Evolutionary conservation across 2,888 invertebrate species (phyloP).

Genomic region (Itoplectis maculator): DNA sequence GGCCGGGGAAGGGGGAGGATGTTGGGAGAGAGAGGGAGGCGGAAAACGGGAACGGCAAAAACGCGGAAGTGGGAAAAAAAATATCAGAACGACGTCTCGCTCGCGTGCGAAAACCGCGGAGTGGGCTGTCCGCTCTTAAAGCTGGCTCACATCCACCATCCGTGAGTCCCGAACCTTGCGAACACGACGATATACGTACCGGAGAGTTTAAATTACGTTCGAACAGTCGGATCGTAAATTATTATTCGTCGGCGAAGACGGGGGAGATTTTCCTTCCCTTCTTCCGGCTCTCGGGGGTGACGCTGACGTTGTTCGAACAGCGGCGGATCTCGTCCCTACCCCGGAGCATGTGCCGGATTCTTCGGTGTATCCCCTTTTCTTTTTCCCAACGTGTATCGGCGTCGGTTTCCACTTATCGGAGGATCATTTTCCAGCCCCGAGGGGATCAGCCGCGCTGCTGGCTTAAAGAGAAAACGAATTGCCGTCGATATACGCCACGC

Average conservation of each 20-base stretch:
- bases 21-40: conserved; percentile 63
- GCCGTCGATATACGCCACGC: conserved; percentile 78
- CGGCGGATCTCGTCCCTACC: conserved; percentile 46
- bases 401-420: conserved; percentile 80
- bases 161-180: conserved; percentile 19
- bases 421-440: conserved; percentile 80
- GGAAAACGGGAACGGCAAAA: conserved; percentile 58
- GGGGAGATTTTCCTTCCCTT: conserved; percentile 11
- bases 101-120: conserved; percentile 29
- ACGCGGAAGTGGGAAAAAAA: conserved; percentile 39
- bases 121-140: conserved; percentile 41
- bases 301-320: conserved; percentile 28
- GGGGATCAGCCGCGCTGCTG: conserved; percentile 74
- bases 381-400: conserved; percentile 62
- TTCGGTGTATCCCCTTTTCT: conserved; percentile 48
- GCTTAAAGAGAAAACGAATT: conserved; percentile 82
- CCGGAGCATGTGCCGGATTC: conserved; percentile 38
- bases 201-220: conserved; percentile 37
- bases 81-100: conserved; percentile 53
- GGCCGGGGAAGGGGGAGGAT: conserved; percentile 59
- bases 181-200: conserved; percentile 10
- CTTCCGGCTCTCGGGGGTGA: conserved; percentile 19
- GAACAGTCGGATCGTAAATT: conserved; percentile 48
- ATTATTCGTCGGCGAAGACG: conserved; percentile 40
- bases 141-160: conserved; percentile 21